Conservation (phyloP, 2,113 vertebrate genomes). For the Megaceryle maxima region DNA sequence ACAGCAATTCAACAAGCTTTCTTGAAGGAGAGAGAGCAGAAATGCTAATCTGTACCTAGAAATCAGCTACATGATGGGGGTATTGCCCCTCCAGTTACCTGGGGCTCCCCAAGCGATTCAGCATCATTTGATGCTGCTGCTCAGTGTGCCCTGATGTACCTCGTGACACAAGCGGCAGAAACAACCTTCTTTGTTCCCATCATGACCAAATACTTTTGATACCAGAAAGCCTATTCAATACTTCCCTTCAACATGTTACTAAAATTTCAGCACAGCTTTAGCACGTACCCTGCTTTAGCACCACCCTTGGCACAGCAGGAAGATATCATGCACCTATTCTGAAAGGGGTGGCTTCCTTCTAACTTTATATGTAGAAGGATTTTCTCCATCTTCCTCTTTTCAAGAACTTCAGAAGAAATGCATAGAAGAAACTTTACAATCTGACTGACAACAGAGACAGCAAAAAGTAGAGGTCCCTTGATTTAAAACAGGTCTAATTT, state of each 20-base stretch:
- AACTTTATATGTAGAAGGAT: neutral
- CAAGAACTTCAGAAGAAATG: neutral
- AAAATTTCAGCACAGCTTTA: neutral
- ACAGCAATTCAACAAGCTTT: neutral
- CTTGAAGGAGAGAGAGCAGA: neutral
- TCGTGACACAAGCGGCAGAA: neutral
- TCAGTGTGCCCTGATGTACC: neutral
- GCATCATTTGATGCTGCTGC: neutral
- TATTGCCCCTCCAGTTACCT: neutral
- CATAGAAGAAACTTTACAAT: neutral
- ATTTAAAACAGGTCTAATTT: neutral
- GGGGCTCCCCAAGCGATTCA: neutral
- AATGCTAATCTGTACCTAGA: neutral
- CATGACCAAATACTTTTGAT: neutral
- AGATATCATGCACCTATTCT: neutral
- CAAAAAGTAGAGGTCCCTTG: neutral
- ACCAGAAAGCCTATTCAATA: neutral
- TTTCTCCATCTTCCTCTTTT: neutral
- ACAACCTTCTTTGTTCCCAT: neutral
- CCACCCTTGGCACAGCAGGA: fast-evolving
- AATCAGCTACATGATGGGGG: neutral
- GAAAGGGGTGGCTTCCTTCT: neutral
- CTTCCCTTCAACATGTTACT: neutral
- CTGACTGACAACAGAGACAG: neutral
- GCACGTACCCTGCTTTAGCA: neutral